These are phyloP conservation scores for Cyanoramphus novaezelandiae DNA, from an alignment of 2,113 vertebrate genomes.

Conservation along the genomic window DNA sequence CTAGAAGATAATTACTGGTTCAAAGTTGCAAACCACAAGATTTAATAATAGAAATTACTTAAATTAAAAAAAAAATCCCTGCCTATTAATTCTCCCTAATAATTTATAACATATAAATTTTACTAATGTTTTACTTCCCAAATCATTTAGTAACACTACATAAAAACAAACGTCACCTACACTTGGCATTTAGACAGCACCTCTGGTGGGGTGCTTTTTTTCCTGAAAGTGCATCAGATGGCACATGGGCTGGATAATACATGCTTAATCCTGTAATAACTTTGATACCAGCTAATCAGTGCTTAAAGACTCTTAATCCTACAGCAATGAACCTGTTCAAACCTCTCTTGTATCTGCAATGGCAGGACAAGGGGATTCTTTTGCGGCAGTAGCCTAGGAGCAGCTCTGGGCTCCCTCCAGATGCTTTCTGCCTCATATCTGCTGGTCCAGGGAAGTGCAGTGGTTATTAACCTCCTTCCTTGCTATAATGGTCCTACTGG, in stretches of 20 bases:
- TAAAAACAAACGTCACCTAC: neutral
- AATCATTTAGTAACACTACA: neutral
- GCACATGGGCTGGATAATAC: neutral
- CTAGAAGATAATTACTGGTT: slow-evolving; percentile 23
- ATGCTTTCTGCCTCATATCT: neutral
- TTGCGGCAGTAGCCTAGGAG: neutral
- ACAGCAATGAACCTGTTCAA: neutral
- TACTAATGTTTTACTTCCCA: neutral
- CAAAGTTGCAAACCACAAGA: slow-evolving; percentile 3
- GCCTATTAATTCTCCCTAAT: neutral
- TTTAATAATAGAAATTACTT: neutral
- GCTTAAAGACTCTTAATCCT: neutral
- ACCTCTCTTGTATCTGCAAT: neutral
- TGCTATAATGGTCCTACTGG: neutral
- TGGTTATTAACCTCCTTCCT: neutral
- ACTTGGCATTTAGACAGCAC: neutral
- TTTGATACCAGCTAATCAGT: neutral
- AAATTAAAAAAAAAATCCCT: neutral
- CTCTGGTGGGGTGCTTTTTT: neutral
- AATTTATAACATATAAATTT: slow-evolving; percentile 17
- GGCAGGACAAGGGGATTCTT: neutral
- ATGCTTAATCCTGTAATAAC: neutral
- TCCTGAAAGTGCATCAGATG: neutral
- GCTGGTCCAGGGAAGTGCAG: neutral
- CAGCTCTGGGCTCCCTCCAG: slow-evolving; percentile 10